phyloP scores from a whole-genome alignment of 1,140 invertebrate genomes.

The Pectinophora gossypiella region DNA sequence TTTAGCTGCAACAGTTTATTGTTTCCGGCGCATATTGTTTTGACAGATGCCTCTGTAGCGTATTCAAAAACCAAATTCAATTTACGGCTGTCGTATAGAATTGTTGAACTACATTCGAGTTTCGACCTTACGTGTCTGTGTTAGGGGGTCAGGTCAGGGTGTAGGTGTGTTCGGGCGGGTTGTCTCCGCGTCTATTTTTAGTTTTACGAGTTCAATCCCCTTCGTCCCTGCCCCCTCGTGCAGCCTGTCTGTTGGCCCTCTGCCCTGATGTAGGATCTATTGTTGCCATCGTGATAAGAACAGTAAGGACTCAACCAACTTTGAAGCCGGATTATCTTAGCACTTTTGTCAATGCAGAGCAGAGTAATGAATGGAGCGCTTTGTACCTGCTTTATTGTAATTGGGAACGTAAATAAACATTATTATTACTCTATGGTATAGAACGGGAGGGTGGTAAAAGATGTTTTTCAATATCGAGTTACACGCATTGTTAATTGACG shows the following conservation, averaged over 20 bases:
- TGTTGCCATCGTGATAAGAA: constrained; percentile 1
- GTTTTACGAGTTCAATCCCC: constrained; percentile 62
- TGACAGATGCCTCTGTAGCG: constrained; percentile 51
- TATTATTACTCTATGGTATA: too few relatives aligned
- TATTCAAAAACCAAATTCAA: not conserved
- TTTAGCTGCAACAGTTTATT: constrained; percentile 35
- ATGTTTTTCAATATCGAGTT: too few relatives aligned
- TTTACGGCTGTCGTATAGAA: not conserved
- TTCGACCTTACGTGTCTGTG: not conserved
- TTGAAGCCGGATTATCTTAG: not conserved
- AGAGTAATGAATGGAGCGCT: too few relatives aligned
- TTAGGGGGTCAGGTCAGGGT: not conserved
- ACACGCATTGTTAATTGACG: too few relatives aligned
- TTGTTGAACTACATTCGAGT: not conserved
- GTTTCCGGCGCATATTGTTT: constrained; percentile 55
- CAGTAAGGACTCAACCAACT: not conserved
- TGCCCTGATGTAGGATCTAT: not conserved
- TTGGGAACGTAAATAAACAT: too few relatives aligned
- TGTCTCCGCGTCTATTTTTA: constrained; percentile 57
- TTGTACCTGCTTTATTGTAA: too few relatives aligned
- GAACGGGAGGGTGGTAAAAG: too few relatives aligned
- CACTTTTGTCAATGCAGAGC: not conserved
- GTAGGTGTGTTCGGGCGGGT: constrained; percentile 15
- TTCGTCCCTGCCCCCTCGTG: constrained; percentile 19
- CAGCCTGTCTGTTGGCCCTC: not conserved